Base-by-base conservation (phyloP, 2,888 invertebrate genomes). In the Tethea ocularis region DNA sequence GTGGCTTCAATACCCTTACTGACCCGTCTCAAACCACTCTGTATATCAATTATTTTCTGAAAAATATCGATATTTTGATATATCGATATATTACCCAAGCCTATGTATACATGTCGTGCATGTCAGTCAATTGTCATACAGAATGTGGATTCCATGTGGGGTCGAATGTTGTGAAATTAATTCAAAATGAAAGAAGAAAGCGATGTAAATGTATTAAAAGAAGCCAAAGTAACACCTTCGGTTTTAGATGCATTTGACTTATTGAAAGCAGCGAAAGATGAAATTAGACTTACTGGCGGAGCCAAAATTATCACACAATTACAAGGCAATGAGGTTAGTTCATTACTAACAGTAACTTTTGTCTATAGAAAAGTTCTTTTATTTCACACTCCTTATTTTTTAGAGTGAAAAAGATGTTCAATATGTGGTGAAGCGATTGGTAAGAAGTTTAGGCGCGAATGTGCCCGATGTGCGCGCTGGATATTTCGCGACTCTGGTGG, bases 371-470 rank as follows among this genome's bases (percentile, higher is more conserved):
- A n/a, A n/a, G n/a, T n/a, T n/a, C n/a, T n/a, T n/a, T n/a, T n/a
- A n/a, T n/a, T n/a, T n/a, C n/a, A n/a, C n/a, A n/a, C n/a, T n/a
- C n/a, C n/a, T n/a, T n/a, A n/a, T n/a, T 64, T 71, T 91, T 61
- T 76, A 95, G 96, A 94, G 91, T 74, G 90, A 89, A 72, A 93
- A 94, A 78, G 96, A 96, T 79, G 68, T 95, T 13, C 88, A 94
- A 54, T 96, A 97, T 86, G 94, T 95, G 0, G 77, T 97, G 38
- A 95, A 94, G 65, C 93, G 97, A 69, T 84, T 97, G 56, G 91
- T 97, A 3, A 93, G 96, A 68, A 96, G 97, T 63, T 87, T 96
- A 63, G 96, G 96, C 36, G 95, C 97, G 1, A 94, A 95, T 22
- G 93, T 95, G 46, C 92, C 93, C 23, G 90, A 92, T 23, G 93